phyloP scores from a whole-genome alignment of 1,140 invertebrate species.

The Trichoplusia ni region DNA sequence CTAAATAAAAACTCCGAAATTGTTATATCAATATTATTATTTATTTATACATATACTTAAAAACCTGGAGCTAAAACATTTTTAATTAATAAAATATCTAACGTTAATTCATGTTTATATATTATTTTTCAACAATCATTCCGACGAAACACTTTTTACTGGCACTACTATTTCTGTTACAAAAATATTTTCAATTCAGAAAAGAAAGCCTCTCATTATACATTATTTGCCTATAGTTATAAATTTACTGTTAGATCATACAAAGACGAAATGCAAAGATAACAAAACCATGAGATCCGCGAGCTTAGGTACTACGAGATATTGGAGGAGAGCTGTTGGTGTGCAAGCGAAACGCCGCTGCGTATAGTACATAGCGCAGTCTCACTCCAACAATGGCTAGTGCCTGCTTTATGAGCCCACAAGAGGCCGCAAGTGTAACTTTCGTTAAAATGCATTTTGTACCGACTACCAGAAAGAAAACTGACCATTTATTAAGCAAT shows the following conservation, averaged over 20 bases:
- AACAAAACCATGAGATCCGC: neutral
- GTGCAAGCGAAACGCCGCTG: no score
- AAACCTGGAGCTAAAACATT: slow-evolving; percentile 76
- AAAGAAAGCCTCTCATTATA: slow-evolving; percentile 25
- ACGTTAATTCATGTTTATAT: slow-evolving; percentile 63
- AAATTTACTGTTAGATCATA: slow-evolving; percentile 18
- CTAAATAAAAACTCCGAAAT: slow-evolving; percentile 49
- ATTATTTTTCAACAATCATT: slow-evolving; percentile 63
- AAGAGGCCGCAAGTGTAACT: no score
- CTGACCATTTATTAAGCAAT: no score
- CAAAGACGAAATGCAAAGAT: neutral
- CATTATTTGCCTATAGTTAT: slow-evolving; percentile 17
- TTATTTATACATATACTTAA: slow-evolving; percentile 73
- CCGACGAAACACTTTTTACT: slow-evolving; percentile 47
- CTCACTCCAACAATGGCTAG: no score
- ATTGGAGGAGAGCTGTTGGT: no score
- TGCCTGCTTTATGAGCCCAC: no score
- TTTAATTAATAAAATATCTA: slow-evolving; percentile 69
- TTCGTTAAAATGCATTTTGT: no score
- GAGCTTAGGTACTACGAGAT: neutral
- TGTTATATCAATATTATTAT: slow-evolving; percentile 57
- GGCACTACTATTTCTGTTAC: slow-evolving; percentile 61
- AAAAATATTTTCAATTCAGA: slow-evolving; percentile 67
- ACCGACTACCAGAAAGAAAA: no score
- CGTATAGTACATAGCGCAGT: no score